Conservation (phyloP, 1,140 invertebrate species). For the Dendrolimus punctatus region DNA sequence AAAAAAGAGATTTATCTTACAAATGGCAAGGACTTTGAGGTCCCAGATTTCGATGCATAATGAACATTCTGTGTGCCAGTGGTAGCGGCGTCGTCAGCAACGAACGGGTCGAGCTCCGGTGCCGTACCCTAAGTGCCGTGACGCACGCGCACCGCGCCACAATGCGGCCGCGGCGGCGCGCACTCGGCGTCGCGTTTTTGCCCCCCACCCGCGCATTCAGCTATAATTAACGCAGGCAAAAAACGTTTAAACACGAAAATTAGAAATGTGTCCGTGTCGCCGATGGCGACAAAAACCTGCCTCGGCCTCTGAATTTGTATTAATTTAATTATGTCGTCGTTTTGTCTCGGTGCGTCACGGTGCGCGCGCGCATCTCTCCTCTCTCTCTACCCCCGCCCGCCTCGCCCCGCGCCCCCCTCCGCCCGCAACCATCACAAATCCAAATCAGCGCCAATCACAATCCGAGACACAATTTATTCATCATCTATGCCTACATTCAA, state of each 20-base stretch:
- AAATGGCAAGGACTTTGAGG: too few species aligned
- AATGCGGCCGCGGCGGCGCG: constrained; percentile 11
- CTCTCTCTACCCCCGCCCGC: neutral
- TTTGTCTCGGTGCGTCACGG: constrained; percentile 29
- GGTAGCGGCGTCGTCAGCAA: constrained; percentile 5
- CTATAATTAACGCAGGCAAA: constrained; percentile 58
- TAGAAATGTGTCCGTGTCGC: constrained; percentile 52
- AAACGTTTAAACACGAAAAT: constrained; percentile 50
- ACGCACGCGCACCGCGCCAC: constrained; percentile 44
- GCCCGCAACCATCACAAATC: too few species aligned
- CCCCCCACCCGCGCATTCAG: constrained; percentile 38
- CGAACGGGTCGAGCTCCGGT: constrained; percentile 9
- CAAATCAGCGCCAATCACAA: too few species aligned
- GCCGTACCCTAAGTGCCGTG: constrained; percentile 21
- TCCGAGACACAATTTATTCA: too few species aligned
- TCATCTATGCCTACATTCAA: too few species aligned
- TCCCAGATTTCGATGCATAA: too few species aligned
- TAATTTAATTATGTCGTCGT: constrained; percentile 55
- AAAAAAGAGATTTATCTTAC: too few species aligned
- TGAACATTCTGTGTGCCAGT: constrained; percentile 19
- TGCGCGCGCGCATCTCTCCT: neutral
- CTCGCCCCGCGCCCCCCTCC: neutral
- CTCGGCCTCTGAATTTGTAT: constrained; percentile 39
- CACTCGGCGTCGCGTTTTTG: constrained; percentile 12
- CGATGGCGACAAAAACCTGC: constrained; percentile 24